Evolutionary conservation across 2,797 vertebrate species (phyloP), one percentile per base, ranked within the genome.

Genomic region (Muscicapa striata): DNA sequence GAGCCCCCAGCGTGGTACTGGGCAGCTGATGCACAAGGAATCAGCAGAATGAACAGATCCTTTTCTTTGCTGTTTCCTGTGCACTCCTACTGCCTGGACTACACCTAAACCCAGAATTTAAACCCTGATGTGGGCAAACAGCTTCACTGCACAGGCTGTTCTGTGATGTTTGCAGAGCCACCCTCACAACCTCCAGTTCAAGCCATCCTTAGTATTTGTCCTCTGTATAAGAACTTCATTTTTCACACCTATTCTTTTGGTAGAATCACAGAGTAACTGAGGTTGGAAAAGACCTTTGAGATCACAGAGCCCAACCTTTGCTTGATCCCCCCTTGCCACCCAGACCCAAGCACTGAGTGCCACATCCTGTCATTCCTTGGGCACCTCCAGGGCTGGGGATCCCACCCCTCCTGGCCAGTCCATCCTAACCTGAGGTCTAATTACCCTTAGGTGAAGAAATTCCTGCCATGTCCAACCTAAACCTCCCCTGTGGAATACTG

Each of bases 1-100:
- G 15, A 1, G 15, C 17, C 29, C 62, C n/a, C 18, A 63, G 13
- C 1, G 38, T n/a, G 11, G 3, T 3, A 7, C 22, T 0, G 4
- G 24, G 15, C 55, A 82, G n/a, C 20, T n/a, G 58, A 67, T 17
- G 16, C 21, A 55, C 29, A 26, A 26, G 63, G 18, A 49, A 26
- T 2, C 9, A 10, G 57, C 49, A 81, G 23, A 74, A 75, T 0
- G 8, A 69, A 19, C 48, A 73, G 34, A 90, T 77, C 17, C 11
- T 36, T 36, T 36, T 5, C 62, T 51, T 16, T 1, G 1, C 41
- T 7, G 7, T 10, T 61, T 16, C 16, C 49, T 11, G 11, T 18
- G 20, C 8, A 5, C 29, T 70, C 20, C 55, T 38, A 11, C 34
- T 55, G 45, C 69, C 49, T 36, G 24, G 5, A 12, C 16, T 9